phyloP scores from a whole-genome alignment of 2,797 vertebrate species.

The Parauchenoglanis ngamensis region DNA sequence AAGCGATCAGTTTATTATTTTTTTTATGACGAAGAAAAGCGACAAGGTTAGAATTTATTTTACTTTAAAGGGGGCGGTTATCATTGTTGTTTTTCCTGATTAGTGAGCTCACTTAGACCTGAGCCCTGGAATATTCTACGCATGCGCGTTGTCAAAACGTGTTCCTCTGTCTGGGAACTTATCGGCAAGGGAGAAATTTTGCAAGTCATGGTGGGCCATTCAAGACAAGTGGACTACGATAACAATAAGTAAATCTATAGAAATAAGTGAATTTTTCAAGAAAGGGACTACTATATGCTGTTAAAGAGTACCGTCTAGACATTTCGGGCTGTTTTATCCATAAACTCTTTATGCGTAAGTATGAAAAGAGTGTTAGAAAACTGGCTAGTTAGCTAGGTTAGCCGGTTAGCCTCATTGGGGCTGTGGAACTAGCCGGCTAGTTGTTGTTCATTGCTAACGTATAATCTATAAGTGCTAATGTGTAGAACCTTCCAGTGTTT shows the following conservation, averaged over 20 bases:
- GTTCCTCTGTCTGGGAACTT: slow-evolving; percentile 75
- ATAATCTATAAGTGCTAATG: background rate
- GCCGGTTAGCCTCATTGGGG: slow-evolving; percentile 37
- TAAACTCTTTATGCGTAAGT: slow-evolving; percentile 70
- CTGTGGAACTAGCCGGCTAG: slow-evolving; percentile 40
- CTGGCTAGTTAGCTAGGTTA: slow-evolving; percentile 39
- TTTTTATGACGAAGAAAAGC: background rate
- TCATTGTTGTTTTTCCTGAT: slow-evolving; percentile 34
- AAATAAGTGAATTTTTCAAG: slow-evolving; percentile 53
- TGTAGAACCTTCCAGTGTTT: background rate
- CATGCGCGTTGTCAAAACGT: slow-evolving; percentile 77
- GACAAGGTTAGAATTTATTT: background rate
- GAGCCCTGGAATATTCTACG: slow-evolving; percentile 81
- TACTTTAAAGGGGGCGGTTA: background rate
- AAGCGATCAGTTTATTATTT: background rate
- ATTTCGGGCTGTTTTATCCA: slow-evolving; percentile 56
- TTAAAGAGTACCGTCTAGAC: slow-evolving; percentile 44
- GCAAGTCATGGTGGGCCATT: slow-evolving; percentile 88
- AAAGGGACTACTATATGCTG: slow-evolving; percentile 40
- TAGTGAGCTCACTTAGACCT: slow-evolving; percentile 51
- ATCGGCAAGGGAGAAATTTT: slow-evolving; percentile 74
- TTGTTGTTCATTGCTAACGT: slow-evolving; percentile 21
- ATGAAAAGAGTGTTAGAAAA: slow-evolving; percentile 62
- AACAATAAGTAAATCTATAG: slow-evolving; percentile 50
- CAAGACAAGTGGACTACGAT: slow-evolving; percentile 68